phyloP scores from a whole-genome alignment of 1,140 invertebrate species.

The Kradibia gibbosae region DNA sequence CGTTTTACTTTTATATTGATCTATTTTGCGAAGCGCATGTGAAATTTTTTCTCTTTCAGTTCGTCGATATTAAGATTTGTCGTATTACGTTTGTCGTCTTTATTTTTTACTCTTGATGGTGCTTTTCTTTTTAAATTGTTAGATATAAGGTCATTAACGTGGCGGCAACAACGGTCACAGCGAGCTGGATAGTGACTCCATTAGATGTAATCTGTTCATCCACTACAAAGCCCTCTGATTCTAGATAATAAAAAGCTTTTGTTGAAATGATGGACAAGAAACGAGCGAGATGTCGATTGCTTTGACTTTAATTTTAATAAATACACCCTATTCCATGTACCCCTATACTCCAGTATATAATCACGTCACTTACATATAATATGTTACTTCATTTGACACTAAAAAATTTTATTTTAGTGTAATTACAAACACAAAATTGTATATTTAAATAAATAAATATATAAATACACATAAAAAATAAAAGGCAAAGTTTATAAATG shows the following conservation, averaged over 20 bases:
- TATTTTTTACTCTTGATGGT: conserved; percentile 21
- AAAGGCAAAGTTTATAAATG: neutral
- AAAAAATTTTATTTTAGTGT: neutral
- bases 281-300: conserved; percentile 13
- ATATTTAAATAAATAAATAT: neutral
- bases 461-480: neutral
- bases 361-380: neutral
- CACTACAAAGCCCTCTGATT: conserved; percentile 65
- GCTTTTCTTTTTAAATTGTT: conserved; percentile 60
- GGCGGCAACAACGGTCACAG: conserved; percentile 66
- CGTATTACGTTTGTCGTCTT: neutral
- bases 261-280: conserved; percentile 41
- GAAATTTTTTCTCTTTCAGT: neutral
- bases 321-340: neutral
- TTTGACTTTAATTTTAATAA: conserved; percentile 27
- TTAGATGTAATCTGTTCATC: conserved; percentile 65
- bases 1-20: neutral
- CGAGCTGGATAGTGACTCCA: conserved; percentile 67
- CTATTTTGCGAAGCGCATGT: conserved; percentile 13
- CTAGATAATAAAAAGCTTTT: conserved; percentile 69
- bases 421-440: neutral
- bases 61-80: conserved; percentile 12
- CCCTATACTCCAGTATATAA: neutral
- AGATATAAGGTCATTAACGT: conserved; percentile 66
- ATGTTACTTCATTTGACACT: neutral